These are phyloP conservation scores for Epizoanthus rinbou DNA, from an alignment of 92 coral and sea anemone species.

Conservation along the genomic window DNA sequence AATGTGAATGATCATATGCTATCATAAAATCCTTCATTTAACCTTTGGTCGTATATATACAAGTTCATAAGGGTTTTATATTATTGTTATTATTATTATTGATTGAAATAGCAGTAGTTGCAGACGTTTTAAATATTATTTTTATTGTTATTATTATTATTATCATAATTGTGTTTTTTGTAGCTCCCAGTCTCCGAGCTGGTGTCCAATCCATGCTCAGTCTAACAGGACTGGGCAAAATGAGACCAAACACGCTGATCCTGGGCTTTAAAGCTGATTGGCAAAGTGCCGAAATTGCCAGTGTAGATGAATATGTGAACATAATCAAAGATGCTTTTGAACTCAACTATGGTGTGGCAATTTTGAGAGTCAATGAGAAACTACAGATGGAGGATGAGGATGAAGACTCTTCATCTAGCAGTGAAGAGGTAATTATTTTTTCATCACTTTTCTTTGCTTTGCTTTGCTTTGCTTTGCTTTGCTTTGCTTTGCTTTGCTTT, in stretches of 20 bases:
- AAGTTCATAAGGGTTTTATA: too few species aligned
- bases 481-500: too few species aligned
- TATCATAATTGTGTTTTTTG: background rate
- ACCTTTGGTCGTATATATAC: background rate
- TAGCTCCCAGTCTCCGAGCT: conserved; percentile 79
- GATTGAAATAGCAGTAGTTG: too few species aligned
- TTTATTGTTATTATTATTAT: background rate
- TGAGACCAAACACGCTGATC: conserved; percentile 94
- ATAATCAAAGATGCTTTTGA: conserved; percentile 91
- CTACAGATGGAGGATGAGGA: conserved; percentile 58
- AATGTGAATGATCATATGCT: background rate
- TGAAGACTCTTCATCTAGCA: conserved; percentile 17
- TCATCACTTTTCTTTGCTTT: background rate
- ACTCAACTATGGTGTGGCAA: conserved; percentile 76
- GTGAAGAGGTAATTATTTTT: conserved; percentile 26
- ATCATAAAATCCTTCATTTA: background rate
- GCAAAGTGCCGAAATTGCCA: conserved; percentile 57
- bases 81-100: too few species aligned
- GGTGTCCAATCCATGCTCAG: conserved; percentile 92
- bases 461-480: too few species aligned
- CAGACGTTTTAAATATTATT: background rate
- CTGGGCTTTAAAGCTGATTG: conserved; percentile 91
- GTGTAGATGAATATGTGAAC: conserved; percentile 69
- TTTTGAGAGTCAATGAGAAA: conserved; percentile 76
- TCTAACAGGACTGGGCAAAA: conserved; percentile 90